A percentile compares a stretch with the other conserved stretches of the same genome.
Conservation (phyloP, 1,140 invertebrate genomes). For the Drosophila bifasciata region DNA sequence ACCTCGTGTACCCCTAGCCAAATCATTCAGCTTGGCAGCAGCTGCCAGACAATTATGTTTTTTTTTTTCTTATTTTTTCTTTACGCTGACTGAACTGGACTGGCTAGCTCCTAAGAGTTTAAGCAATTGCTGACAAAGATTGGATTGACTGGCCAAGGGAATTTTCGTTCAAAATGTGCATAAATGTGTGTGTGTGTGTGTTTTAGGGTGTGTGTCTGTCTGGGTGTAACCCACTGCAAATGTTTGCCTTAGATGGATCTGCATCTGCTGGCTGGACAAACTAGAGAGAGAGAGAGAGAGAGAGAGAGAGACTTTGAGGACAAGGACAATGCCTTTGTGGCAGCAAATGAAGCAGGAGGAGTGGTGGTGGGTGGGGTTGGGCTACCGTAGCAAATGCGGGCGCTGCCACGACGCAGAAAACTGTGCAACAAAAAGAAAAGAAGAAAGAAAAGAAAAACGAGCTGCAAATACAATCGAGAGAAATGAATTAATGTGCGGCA, state of each 20-base stretch:
- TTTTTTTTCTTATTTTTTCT: conserved; percentile 1
- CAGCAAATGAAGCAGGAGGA: too few relatives aligned
- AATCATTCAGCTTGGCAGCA: conserved; percentile 10
- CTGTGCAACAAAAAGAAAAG: too few relatives aligned
- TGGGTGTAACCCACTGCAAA: background rate
- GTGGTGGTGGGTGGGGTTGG: background rate
- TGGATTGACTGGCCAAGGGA: conserved; percentile 38
- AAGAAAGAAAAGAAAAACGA: too few relatives aligned
- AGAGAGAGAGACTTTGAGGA: background rate
- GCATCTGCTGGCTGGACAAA: conserved; percentile 8
- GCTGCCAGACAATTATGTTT: conserved; percentile 9
- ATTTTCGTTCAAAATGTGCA: conserved; percentile 10
- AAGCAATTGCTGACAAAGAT: conserved; percentile 29
- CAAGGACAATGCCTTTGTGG: conserved; percentile 32
- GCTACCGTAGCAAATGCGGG: conserved; percentile 16
- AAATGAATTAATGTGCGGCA: conserved; percentile 32
- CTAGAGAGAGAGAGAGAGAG: too few relatives aligned
- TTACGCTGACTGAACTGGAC: too few relatives aligned
- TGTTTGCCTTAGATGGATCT: conserved; percentile 17
- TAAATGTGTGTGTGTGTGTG: too few relatives aligned
- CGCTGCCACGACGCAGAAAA: conserved; percentile 13
- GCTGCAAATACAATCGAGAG: conserved; percentile 29
- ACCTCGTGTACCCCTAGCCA: background rate
- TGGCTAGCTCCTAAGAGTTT: conserved; percentile 3
- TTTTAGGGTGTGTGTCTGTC: too few relatives aligned